Percentiles rank a stretch among this genome's conserved stretches.
phyloP scores from a whole-genome alignment of 2,797 vertebrate species.

The Bryconaethiops microstoma region DNA sequence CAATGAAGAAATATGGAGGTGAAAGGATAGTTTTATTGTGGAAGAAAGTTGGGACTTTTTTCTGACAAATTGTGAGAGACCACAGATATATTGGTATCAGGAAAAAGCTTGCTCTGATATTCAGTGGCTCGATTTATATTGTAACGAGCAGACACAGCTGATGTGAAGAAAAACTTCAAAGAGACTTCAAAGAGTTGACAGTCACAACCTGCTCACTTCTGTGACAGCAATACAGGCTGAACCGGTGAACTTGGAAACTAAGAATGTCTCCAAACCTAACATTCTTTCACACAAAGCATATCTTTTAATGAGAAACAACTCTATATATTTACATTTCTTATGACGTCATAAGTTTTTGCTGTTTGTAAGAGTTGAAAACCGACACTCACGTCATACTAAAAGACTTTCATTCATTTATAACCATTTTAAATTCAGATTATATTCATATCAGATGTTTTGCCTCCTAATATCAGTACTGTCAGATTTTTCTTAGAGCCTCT shows the following conservation, averaged over 20 bases:
- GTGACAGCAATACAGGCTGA: too few relatives aligned
- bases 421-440: neutral
- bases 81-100: neutral
- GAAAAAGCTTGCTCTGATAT: neutral
- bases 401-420: neutral
- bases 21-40: constrained; percentile 43
- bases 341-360: too few relatives aligned
- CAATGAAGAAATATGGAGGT: constrained; percentile 32
- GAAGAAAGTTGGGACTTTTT: constrained; percentile 9
- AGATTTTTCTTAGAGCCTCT: neutral
- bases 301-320: too few relatives aligned
- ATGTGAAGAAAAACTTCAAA: neutral
- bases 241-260: too few relatives aligned
- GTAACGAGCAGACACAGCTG: neutral
- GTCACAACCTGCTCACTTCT: too few relatives aligned
- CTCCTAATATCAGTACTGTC: neutral
- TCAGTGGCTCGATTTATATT: neutral
- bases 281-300: too few relatives aligned
- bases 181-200: neutral
- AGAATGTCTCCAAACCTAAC: too few relatives aligned
- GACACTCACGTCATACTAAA: too few relatives aligned
- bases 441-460: too few relatives aligned
- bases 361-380: too few relatives aligned
- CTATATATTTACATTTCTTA: too few relatives aligned
- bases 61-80: neutral